phyloP scores from a whole-genome alignment of 2,797 vertebrate genomes.

The Tenualosa ilisha region DNA sequence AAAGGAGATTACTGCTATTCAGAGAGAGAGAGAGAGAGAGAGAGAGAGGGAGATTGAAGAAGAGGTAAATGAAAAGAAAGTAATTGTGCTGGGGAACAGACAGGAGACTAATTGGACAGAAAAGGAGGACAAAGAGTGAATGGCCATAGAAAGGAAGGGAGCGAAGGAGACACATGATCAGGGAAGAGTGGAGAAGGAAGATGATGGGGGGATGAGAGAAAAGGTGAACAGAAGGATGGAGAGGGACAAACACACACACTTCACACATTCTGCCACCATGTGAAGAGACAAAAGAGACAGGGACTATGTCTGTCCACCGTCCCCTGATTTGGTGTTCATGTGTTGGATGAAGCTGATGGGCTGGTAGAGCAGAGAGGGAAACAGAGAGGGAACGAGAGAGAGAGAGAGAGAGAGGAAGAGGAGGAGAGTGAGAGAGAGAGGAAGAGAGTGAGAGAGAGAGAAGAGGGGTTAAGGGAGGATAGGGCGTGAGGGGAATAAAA shows the following conservation, averaged over 20 bases:
- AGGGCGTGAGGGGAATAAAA: too few species aligned
- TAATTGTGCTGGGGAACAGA: background rate
- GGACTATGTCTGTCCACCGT: too few species aligned
- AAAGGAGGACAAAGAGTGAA: background rate
- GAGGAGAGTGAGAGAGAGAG: background rate
- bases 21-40: background rate
- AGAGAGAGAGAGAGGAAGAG: background rate
- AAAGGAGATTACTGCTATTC: constrained; percentile 16
- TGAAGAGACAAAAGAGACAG: too few species aligned
- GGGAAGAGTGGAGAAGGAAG: background rate
- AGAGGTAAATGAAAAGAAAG: background rate
- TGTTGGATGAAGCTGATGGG: too few species aligned
- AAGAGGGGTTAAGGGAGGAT: too few species aligned
- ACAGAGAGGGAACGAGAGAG: background rate
- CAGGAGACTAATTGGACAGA: background rate
- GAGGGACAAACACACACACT: background rate
- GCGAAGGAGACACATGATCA: background rate
- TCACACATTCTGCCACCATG: too few species aligned
- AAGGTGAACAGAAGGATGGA: background rate
- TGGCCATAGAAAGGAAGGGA: background rate
- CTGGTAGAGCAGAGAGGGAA: background rate
- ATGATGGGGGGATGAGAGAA: background rate
- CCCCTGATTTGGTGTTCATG: too few species aligned
- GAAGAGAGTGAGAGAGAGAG: constrained; percentile 35
- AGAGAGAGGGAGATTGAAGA: background rate